Evolutionary conservation across 2,888 invertebrate genomes (phyloP), one percentile per base, ranked within the genome.

Genomic region (Cremastinae sp.): DNA sequence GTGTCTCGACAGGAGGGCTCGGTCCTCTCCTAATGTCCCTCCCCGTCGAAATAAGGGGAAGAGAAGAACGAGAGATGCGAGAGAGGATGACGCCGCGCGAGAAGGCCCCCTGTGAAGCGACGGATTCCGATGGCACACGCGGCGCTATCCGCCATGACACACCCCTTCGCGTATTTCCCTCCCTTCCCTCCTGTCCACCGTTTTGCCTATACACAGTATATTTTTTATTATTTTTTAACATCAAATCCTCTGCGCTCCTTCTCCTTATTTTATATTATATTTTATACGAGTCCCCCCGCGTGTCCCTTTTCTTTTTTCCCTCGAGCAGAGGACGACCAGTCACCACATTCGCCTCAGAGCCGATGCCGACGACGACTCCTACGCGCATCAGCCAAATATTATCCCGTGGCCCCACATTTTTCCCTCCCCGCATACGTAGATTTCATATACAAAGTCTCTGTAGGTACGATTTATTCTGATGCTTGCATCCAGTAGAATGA

Each of bases 51-150:
- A n/a, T n/a, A n/a, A 79, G 83, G 54, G 18, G 38, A 53, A 58
- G 51, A 20, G 58, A 51, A 43, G 68, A 47, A n/a, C n/a, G n/a
- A n/a, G n/a, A n/a, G n/a, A n/a, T n/a, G n/a, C n/a, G n/a, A 51
- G 43, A 45, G 28, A 28, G 45, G 64, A 65, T 70, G 62, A 69
- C 68, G 74, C 68, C 72, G 68, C 72, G 68, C 20, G 53, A 58
- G 74, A 79, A 85, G 82, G 82, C 87, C 88, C 88, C 88, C 88
- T 86, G 87, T 87, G 89, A 88, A 83, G 88, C 81, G 51, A 56
- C 38, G 68, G 68, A 51, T 62, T 58, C 85, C 28, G 28, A 28
- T 85, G 86, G 87, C 88, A 88, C 88, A 88, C 88, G 88, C 88
- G 88, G 88, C 87, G 85, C 87, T 85, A 86, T 85, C 83, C 79